phyloP scores from a whole-genome alignment of 2,797 vertebrate genomes.

The Smutsia gigantea region DNA sequence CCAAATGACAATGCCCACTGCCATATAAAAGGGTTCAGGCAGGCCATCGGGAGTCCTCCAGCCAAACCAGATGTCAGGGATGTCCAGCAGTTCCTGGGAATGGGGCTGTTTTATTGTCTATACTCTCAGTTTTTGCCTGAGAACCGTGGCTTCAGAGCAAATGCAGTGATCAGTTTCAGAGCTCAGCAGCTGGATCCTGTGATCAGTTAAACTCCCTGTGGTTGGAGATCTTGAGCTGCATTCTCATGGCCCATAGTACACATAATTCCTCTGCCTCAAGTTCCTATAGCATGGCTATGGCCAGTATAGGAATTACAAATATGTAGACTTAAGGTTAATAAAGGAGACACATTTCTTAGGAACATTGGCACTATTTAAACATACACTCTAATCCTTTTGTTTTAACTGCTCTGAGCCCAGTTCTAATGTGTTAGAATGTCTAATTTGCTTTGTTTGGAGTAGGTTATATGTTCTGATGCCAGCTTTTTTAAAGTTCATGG shows the following conservation, averaged over 20 bases:
- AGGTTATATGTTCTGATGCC: not conserved
- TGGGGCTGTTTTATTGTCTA: not conserved
- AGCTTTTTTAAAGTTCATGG: not conserved
- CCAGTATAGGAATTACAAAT: not conserved
- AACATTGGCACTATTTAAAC: not conserved
- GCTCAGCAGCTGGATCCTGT: not conserved
- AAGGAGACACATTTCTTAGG: not conserved
- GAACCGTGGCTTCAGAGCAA: not conserved
- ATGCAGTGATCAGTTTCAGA: not conserved
- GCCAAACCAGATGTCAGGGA: not conserved
- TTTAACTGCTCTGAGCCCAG: not conserved
- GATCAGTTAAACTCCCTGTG: rapidly evolving
- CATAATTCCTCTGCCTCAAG: not conserved
- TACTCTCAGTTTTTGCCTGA: not conserved
- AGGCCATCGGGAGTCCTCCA: not conserved
- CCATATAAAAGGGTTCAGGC: not conserved
- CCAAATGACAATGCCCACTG: too few relatives aligned
- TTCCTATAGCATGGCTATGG: not conserved
- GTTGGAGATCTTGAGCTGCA: not conserved
- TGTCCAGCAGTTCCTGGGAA: not conserved
- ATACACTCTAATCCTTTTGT: not conserved
- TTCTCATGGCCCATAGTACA: not conserved
- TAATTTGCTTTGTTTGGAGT: not conserved
- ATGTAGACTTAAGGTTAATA: not conserved
- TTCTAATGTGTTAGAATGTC: not conserved